A percentile compares a stretch with the other conserved stretches of the same genome.
phyloP scores from a whole-genome alignment of 1,140 invertebrate genomes.

The Drosophila equinoxialis region DNA sequence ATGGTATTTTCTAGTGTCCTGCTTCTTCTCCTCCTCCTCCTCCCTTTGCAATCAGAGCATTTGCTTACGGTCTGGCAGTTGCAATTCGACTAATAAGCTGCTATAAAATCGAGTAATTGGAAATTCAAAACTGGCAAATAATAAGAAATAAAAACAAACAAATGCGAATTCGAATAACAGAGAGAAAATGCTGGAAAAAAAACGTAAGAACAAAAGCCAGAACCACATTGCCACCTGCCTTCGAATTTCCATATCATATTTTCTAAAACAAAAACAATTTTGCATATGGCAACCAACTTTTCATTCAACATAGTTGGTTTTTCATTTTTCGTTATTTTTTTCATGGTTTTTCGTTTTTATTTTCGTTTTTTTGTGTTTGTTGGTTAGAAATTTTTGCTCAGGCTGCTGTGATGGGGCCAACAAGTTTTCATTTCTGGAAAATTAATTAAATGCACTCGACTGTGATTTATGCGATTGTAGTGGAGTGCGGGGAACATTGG shows the following conservation, averaged over 20 bases:
- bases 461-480: conserved; percentile 56
- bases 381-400: conserved; percentile 22
- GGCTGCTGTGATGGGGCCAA: conserved; percentile 1
- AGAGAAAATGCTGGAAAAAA: conserved; percentile 19
- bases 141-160: conserved; percentile 54
- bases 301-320: conserved; percentile 11
- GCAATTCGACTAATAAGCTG: conserved; percentile 55
- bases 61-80: conserved; percentile 46
- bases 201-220: conserved; percentile 21
- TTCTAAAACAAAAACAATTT: conserved; percentile 44
- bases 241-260: conserved; percentile 10
- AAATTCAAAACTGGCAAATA: conserved; percentile 54
- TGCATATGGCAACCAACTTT: conserved; percentile 22
- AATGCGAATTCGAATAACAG: background rate
- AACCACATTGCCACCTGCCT: conserved; percentile 24
- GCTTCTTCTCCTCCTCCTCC: background rate
- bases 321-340: conserved; percentile 6
- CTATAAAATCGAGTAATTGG: conserved; percentile 61
- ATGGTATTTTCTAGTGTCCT: conserved; percentile 9
- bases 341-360: conserved; percentile 16
- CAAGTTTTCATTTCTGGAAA: conserved; percentile 46
- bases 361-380: conserved; percentile 16
- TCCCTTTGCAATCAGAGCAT: conserved; percentile 11
- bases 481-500: conserved; percentile 16
- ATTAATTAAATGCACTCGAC: conserved; percentile 67